Evolutionary conservation across 92 coral and sea anemone species (phyloP).

Genomic region (Umimayanthus kanabou): DNA sequence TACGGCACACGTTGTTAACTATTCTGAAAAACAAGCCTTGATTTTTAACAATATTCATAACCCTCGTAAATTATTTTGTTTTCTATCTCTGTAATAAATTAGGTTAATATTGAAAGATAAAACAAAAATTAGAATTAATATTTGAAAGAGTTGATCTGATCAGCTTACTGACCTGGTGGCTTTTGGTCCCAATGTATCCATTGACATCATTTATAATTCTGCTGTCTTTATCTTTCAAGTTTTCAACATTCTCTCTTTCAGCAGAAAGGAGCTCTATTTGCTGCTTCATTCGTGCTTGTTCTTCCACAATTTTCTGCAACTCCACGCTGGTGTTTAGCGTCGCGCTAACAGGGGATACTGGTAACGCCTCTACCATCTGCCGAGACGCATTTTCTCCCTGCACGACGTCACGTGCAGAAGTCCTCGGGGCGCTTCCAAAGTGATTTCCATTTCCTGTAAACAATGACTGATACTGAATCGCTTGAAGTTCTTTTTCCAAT

Average conservation of each 20-base stretch:
- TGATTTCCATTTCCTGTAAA: background rate
- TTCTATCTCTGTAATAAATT: background rate
- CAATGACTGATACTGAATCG: slow-evolving; percentile 8
- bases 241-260: slow-evolving; percentile 45
- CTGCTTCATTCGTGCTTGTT: slow-evolving; percentile 38
- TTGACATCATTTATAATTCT: slow-evolving; percentile 47
- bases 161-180: slow-evolving; percentile 52
- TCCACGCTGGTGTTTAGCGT: slow-evolving; percentile 25
- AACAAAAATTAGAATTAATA: too few species aligned
- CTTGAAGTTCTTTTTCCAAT: slow-evolving; percentile 49
- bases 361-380: slow-evolving; percentile 1
- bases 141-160: too few species aligned
- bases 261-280: slow-evolving; percentile 32
- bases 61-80: background rate
- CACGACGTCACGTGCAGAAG: background rate
- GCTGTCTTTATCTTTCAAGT: slow-evolving; percentile 44
- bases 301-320: slow-evolving; percentile 39
- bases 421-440: background rate
- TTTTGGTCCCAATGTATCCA: slow-evolving; percentile 55
- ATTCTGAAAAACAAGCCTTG: too few species aligned
- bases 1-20: too few species aligned
- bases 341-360: background rate
- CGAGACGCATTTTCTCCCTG: slow-evolving; percentile 12
- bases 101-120: too few species aligned
- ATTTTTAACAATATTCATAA: background rate